Evolutionary conservation across 2,797 vertebrate genomes (phyloP).

Genomic region (Alca torda): DNA sequence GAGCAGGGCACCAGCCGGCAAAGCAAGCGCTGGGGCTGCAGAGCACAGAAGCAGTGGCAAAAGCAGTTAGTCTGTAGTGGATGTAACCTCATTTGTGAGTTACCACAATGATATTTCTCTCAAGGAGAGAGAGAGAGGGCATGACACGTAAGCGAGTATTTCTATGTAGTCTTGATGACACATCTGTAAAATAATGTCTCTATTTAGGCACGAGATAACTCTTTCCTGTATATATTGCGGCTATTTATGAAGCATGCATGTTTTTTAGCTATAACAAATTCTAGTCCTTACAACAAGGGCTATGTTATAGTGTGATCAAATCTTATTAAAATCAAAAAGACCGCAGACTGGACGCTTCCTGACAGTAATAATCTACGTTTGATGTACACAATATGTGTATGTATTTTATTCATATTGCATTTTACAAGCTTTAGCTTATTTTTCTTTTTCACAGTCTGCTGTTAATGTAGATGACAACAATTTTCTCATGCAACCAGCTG

Average conservation of each 20-base stretch:
- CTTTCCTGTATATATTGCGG: not conserved
- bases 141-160: not conserved
- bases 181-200: not conserved
- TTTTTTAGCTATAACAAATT: not conserved
- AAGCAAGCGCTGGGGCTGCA: not conserved
- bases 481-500: not conserved
- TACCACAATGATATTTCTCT: not conserved
- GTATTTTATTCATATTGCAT: fast-evolving
- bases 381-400: fast-evolving
- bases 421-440: not conserved
- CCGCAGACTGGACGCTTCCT: not conserved
- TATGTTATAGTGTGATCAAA: not conserved
- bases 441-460: not conserved
- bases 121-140: not conserved
- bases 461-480: not conserved
- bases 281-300: not conserved
- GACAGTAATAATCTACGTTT: not conserved
- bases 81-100: not conserved
- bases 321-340: not conserved
- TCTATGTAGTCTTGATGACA: not conserved
- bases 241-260: not conserved
- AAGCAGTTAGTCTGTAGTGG: not conserved
- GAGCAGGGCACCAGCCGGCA: not conserved
- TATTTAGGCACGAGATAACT: not conserved
- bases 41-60: not conserved